These are phyloP conservation scores for Grammomys dolichurus DNA, from an alignment of 2,113 vertebrate genomes.

Conservation along the genomic window DNA sequence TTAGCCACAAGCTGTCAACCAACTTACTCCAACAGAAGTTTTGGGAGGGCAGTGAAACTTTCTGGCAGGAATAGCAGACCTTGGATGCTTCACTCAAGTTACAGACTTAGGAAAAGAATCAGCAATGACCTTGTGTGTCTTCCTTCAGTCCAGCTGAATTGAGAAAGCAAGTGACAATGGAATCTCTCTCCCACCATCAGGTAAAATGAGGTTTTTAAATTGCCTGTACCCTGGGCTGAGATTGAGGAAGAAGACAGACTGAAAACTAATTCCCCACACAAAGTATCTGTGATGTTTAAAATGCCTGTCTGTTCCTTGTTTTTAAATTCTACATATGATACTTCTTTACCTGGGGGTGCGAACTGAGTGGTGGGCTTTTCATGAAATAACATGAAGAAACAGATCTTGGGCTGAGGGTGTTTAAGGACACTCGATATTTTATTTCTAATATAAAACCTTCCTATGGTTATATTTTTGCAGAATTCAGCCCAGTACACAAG, in stretches of 20 bases:
- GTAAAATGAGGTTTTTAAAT: slow-evolving; percentile 26
- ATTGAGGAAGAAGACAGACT: not conserved
- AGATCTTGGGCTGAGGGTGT: not conserved
- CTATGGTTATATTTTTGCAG: not conserved
- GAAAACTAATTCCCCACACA: not conserved
- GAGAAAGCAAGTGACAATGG: not conserved
- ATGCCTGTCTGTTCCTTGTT: not conserved
- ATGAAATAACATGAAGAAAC: not conserved
- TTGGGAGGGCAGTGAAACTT: not conserved
- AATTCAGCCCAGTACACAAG: not conserved
- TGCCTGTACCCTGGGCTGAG: not conserved
- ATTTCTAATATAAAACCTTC: not conserved
- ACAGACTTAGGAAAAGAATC: slow-evolving; percentile 26
- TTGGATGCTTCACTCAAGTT: not conserved
- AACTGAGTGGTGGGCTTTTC: not conserved
- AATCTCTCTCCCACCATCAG: slow-evolving; percentile 23
- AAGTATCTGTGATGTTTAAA: not conserved
- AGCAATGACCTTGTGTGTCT: not conserved
- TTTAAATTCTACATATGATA: not conserved
- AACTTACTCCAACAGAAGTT: slow-evolving; percentile 41
- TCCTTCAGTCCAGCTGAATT: slow-evolving; percentile 15
- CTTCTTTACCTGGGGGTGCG: not conserved
- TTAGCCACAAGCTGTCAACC: slow-evolving; percentile 38
- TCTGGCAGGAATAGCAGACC: slow-evolving; percentile 62
- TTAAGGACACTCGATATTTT: slow-evolving; percentile 37